Base-by-base conservation (phyloP, 2,113 vertebrate species). In the Argyrosomus japonicus region DNA sequence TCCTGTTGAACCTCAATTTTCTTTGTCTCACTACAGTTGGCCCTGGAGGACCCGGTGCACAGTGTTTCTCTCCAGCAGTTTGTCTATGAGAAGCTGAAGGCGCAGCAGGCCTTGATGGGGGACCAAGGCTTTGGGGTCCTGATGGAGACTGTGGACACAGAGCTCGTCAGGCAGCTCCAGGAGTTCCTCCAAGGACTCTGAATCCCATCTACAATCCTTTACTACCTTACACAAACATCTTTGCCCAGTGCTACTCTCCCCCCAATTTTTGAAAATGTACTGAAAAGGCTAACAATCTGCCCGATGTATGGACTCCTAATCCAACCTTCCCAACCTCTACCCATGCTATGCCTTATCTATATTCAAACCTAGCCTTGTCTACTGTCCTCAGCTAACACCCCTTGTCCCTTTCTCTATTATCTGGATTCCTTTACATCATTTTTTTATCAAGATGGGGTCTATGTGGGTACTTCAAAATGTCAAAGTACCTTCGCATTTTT, bases 111-210 rank as follows among this genome's bases (percentile, higher is more conserved):
- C 68, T 77, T 97, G 43, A 87, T 99, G 87, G 97, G 98, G 36
- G 97, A 98, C 78, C 95, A 96, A 93, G 93, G 94, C 84, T 99
- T 99, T 88, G 96, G 96, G 18, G 94, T 90, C 18, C 97, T 99
- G 79, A 99, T 99, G 98, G 98, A 99, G 87, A 98, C 97, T 0
- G 98, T 99, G 92, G 98, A 99, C 91, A 97, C 97, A 0, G 98
- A 99, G 95, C 96, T 99, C 6, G 96, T 99, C 87, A 93, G 96
- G 72, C 98, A 99, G 83, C 96, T 99, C 27, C 97, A 99, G 86
- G 97, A 97, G 88, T 99, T 99, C 91, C 92, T 99, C 84, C 96
- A 97, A 78, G 96, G 96, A 75, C 96, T 98, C 90, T 99, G 91
- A 94, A 88, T 70, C 86, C 72, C 93, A 58, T 88, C 89, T 40